Conservation (phyloP, 1,140 invertebrate species). For the Drosophila obscura region DNA sequence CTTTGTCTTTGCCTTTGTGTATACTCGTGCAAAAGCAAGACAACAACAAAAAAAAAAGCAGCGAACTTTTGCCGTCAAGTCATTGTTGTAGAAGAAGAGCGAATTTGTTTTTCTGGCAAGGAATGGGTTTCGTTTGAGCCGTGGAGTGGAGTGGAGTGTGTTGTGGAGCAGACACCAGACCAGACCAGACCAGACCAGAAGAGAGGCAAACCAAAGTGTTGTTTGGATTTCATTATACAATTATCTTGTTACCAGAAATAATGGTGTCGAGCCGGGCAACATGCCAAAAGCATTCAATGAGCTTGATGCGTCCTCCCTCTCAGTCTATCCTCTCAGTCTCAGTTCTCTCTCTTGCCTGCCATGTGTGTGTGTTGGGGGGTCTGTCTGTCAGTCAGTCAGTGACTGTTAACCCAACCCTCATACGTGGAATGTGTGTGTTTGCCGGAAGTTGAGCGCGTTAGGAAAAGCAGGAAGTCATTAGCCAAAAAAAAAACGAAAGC, state of each 20-base stretch:
- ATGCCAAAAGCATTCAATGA: conserved; percentile 82
- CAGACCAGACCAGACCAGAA: conserved; percentile 25
- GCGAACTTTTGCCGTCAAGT: conserved; percentile 77
- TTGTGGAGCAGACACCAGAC: conserved; percentile 10
- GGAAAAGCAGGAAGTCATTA: conserved; percentile 80
- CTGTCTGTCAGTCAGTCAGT: conserved; percentile 41
- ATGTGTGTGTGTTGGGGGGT: conserved; percentile 33
- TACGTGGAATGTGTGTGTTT: conserved; percentile 28
- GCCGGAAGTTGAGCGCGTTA: conserved; percentile 69
- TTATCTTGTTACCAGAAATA: conserved; percentile 83
- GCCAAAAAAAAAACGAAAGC: conserved; percentile 39
- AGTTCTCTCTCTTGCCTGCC: no score
- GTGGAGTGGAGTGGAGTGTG: conserved; percentile 8
- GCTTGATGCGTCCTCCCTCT: conserved; percentile 41
- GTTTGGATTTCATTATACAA: conserved; percentile 83
- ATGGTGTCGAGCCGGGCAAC: conserved; percentile 79
- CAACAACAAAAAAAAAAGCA: conserved; percentile 41
- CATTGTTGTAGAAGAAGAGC: conserved; percentile 52
- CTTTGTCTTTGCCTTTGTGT: conserved; percentile 63
- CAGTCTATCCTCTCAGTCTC: neutral
- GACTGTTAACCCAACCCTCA: conserved; percentile 25
- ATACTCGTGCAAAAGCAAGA: conserved; percentile 10
- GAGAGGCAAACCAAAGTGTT: conserved; percentile 64
- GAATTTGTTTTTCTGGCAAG: conserved; percentile 3
- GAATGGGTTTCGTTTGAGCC: conserved; percentile 2